Evolutionary conservation across 2,888 invertebrate species (phyloP).

Genomic region (Agrochola circellaris): DNA sequence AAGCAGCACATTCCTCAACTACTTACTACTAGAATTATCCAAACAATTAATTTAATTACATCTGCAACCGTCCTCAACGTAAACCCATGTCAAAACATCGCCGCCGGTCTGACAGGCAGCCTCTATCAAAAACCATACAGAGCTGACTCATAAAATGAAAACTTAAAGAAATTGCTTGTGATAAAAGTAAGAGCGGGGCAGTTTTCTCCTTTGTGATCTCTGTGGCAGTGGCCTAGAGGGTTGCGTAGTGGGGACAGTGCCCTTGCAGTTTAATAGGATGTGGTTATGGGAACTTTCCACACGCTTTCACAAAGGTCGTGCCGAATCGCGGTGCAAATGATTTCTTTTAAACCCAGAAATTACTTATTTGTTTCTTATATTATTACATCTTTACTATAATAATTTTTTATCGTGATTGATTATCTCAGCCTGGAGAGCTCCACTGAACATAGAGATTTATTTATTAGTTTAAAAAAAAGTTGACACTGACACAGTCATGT

Average conservation of each 20-base stretch:
- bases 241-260: slow-evolving; percentile 14
- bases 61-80: slow-evolving; percentile 60
- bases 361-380: background rate
- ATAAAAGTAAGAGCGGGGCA: slow-evolving; percentile 67
- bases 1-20: slow-evolving; percentile 24
- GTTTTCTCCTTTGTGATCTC: slow-evolving; percentile 69
- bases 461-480: background rate
- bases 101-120: slow-evolving; percentile 51
- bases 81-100: slow-evolving; percentile 56
- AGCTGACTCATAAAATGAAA: slow-evolving; percentile 61
- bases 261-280: slow-evolving; percentile 18
- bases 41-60: slow-evolving; percentile 63
- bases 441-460: background rate
- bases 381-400: background rate
- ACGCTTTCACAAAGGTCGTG: slow-evolving; percentile 9
- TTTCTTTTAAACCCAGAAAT: background rate
- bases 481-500: too few relatives aligned
- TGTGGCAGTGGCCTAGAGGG: slow-evolving; percentile 48
- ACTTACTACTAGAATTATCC: slow-evolving; percentile 34
- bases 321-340: background rate
- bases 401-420: background rate
- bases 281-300: background rate
- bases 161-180: slow-evolving; percentile 68
- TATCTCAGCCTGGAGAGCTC: background rate
- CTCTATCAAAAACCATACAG: slow-evolving; percentile 59